Evolutionary conservation across 2,113 vertebrate genomes (phyloP).

Genomic region (Phainopepla nitens): DNA sequence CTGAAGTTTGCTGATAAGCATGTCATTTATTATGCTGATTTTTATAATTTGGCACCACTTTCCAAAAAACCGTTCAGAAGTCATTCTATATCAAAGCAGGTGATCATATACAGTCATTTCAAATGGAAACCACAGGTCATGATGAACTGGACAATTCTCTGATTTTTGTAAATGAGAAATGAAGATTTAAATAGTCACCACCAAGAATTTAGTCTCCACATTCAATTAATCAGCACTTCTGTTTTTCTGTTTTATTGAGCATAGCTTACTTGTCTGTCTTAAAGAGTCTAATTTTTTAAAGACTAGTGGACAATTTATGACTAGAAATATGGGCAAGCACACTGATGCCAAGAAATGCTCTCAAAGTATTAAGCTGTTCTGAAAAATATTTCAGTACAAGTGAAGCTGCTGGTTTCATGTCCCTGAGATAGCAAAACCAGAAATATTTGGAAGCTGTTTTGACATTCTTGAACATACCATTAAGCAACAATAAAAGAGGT

Average conservation of each 20-base stretch:
- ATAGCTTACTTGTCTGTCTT: neutral
- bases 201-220: neutral
- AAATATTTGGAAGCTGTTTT: conserved; percentile 54
- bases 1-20: conserved; percentile 11
- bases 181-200: neutral
- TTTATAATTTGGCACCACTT: conserved; percentile 7
- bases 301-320: neutral
- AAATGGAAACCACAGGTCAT: neutral
- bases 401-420: conserved; percentile 35
- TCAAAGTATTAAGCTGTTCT: neutral
- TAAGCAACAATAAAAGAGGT: conserved; percentile 54
- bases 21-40: neutral
- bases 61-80: neutral
- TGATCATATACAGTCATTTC: neutral
- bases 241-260: neutral
- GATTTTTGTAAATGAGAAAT: conserved; percentile 21
- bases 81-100: neutral
- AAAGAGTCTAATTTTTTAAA: neutral
- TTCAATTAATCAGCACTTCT: neutral
- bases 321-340: neutral
- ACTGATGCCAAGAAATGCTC: conserved; percentile 4
- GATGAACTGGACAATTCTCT: neutral
- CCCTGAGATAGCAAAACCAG: conserved; percentile 40
- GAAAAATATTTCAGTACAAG: conserved; percentile 33
- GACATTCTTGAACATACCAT: conserved; percentile 47